Evolutionary conservation across 1,140 invertebrate genomes (phyloP).

Genomic region (Lerema accius): DNA sequence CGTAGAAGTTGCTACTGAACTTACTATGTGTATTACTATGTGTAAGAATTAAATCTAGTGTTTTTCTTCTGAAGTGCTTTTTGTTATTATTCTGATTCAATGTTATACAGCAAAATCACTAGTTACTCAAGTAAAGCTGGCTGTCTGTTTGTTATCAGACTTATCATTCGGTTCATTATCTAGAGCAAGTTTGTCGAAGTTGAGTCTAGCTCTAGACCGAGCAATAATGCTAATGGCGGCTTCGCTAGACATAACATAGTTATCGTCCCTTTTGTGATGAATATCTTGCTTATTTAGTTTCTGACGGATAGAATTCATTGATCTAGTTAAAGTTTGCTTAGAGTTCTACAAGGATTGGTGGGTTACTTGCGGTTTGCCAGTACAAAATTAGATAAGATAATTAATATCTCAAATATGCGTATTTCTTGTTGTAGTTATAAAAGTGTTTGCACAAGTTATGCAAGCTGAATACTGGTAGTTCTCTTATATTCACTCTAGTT

Average conservation of each 20-base stretch:
- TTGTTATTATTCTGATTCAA: no score
- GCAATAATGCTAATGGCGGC: slow-evolving; percentile 39
- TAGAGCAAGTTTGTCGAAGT: slow-evolving; percentile 13
- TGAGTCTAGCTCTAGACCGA: slow-evolving; percentile 20
- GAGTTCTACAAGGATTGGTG: background rate
- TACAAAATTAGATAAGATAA: no score
- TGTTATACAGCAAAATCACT: background rate
- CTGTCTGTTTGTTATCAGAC: slow-evolving; percentile 13
- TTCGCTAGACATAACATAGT: slow-evolving; percentile 31
- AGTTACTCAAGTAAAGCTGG: slow-evolving; percentile 5
- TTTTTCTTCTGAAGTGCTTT: no score
- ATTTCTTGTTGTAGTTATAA: no score
- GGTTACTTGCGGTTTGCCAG: background rate
- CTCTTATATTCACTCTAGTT: no score
- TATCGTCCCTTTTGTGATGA: slow-evolving; percentile 32
- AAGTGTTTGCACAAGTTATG: no score
- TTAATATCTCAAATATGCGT: no score
- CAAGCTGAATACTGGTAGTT: no score
- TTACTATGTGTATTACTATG: no score
- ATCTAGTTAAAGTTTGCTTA: slow-evolving; percentile 9
- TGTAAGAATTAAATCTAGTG: no score
- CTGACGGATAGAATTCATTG: slow-evolving; percentile 14
- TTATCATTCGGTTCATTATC: slow-evolving; percentile 13
- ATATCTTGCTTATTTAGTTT: slow-evolving; percentile 36
- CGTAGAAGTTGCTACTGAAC: no score